Percentiles rank a stretch among this genome's conserved stretches.
These are phyloP conservation scores for Drymodes brunneopygia DNA, from an alignment of 2,113 vertebrate genomes.

Conservation along the genomic window DNA sequence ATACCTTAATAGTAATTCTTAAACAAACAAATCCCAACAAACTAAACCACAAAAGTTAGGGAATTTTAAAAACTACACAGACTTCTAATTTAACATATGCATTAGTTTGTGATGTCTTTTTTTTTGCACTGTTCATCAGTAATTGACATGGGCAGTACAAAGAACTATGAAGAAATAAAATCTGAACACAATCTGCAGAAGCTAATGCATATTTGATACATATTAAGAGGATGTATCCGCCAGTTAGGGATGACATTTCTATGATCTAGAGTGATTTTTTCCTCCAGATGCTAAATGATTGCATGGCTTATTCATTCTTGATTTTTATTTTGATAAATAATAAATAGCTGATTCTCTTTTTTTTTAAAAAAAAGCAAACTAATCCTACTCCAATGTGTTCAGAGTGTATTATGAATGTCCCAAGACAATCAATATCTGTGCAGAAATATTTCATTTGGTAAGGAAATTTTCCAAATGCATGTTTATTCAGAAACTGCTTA, in stretches of 20 bases:
- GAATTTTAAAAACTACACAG: background rate
- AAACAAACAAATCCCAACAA: background rate
- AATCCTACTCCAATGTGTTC: background rate
- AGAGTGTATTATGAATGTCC: background rate
- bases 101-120: background rate
- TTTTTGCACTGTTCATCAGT: background rate
- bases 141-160: background rate
- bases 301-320: background rate
- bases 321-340: background rate
- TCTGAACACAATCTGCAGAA: background rate
- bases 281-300: background rate
- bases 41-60: background rate
- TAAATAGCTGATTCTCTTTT: background rate
- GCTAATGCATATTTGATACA: background rate
- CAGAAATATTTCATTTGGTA: constrained; percentile 1
- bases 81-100: background rate
- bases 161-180: background rate
- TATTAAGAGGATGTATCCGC: background rate
- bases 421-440: background rate
- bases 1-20: background rate
- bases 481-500: constrained; percentile 22
- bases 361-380: background rate
- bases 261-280: background rate
- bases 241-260: background rate
- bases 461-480: background rate